phyloP scores from a whole-genome alignment of 2,888 invertebrate species.

The Drosophila borborema region DNA sequence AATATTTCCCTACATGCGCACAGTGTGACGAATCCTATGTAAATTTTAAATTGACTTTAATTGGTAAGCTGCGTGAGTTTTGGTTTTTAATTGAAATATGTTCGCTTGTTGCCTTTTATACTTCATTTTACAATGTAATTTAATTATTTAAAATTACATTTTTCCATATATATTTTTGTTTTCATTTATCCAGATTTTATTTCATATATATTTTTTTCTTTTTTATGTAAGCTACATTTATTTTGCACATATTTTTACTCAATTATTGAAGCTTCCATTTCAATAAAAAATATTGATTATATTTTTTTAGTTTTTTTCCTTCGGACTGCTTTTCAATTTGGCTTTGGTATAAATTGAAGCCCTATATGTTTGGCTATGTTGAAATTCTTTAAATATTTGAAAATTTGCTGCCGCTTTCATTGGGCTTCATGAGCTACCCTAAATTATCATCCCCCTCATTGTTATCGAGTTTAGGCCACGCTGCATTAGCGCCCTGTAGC shows the following conservation, averaged over 20 bases:
- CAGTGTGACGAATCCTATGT: neutral
- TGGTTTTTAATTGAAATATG: constrained; percentile 2
- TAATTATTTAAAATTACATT: constrained; percentile 4
- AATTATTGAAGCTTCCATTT: constrained; percentile 1
- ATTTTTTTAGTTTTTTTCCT: neutral
- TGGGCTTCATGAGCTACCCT: constrained; percentile 17
- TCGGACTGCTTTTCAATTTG: neutral
- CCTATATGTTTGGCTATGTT: constrained; percentile 8
- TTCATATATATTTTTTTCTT: neutral
- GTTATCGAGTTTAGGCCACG: neutral
- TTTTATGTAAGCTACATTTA: neutral
- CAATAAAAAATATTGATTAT: constrained; percentile 7
- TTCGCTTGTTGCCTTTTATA: neutral
- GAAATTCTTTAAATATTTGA: constrained; percentile 6
- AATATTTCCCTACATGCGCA: neutral
- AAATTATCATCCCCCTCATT: constrained; percentile 32
- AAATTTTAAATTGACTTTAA: neutral
- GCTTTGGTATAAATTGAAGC: constrained; percentile 11
- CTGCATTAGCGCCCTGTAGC: constrained; percentile 51
- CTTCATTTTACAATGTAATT: neutral
- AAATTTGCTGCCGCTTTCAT: constrained; percentile 8
- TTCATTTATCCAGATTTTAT: neutral
- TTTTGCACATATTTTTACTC: neutral
- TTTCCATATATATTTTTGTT: neutral
- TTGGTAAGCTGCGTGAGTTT: neutral